These are phyloP conservation scores for Paracentrotus lividus DNA, from an alignment of 53 echinoderm and acorn worm species.

Conservation along the genomic window DNA sequence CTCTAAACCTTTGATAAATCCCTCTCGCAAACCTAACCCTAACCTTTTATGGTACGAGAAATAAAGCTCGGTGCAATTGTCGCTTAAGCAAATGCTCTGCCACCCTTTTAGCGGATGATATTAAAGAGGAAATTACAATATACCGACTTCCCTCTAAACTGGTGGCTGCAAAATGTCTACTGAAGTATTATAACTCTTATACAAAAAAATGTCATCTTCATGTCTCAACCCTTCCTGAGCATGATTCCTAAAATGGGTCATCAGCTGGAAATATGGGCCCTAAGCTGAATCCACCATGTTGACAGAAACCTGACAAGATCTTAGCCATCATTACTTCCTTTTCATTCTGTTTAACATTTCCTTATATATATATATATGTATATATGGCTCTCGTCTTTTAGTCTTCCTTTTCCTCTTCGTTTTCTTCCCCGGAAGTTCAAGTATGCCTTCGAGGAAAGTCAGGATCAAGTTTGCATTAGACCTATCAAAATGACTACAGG, in stretches of 20 bases:
- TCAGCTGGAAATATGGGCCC: constrained; percentile 7
- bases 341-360: neutral
- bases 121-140: neutral
- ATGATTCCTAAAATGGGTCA: neutral
- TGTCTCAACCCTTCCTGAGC: neutral
- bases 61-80: too few relatives aligned
- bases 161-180: neutral
- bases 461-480: constrained; percentile 10
- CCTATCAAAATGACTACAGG: neutral
- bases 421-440: constrained; percentile 7
- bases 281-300: constrained; percentile 7
- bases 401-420: neutral
- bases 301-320: neutral
- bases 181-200: neutral
- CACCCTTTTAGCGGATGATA: too few relatives aligned
- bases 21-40: too few relatives aligned
- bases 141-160: neutral
- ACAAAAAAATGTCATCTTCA: neutral
- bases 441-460: neutral
- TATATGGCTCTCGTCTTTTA: neutral
- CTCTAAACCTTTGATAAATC: too few relatives aligned
- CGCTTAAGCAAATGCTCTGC: too few relatives aligned
- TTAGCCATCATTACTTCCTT: neutral
- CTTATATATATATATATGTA: too few relatives aligned
- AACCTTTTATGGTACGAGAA: too few relatives aligned